These are phyloP conservation scores for Thymelicus sylvestris DNA, from an alignment of 2,888 invertebrate genomes.

Conservation along the genomic window DNA sequence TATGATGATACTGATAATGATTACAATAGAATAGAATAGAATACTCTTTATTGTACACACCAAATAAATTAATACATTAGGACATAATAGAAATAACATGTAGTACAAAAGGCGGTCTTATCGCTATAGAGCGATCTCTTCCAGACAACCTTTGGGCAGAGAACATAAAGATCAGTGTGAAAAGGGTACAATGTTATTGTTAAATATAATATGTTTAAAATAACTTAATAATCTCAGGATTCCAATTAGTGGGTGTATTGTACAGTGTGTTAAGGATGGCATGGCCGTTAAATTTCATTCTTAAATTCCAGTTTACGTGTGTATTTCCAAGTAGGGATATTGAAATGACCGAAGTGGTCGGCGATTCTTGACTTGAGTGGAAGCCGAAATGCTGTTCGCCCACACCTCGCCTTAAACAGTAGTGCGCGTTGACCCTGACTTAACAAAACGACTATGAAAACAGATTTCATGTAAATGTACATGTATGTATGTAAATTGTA, in stretches of 20 bases:
- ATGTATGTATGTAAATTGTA: not conserved
- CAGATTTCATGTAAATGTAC: not conserved
- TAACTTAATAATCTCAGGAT: not conserved
- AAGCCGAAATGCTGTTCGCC: slow-evolving; percentile 74
- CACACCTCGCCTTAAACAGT: slow-evolving; percentile 66
- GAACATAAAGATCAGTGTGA: too few species aligned
- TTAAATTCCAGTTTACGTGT: slow-evolving; percentile 34
- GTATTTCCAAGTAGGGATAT: slow-evolving; percentile 64
- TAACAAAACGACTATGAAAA: slow-evolving; percentile 48
- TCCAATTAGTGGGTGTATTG: slow-evolving; percentile 18
- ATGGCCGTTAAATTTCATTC: slow-evolving; percentile 32
- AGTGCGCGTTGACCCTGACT: slow-evolving; percentile 60
- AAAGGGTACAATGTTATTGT: too few species aligned
- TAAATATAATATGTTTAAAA: too few species aligned
- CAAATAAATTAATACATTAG: too few species aligned
- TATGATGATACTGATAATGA: too few species aligned
- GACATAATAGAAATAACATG: too few species aligned
- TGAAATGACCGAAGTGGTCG: slow-evolving; percentile 64
- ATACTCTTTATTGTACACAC: too few species aligned
- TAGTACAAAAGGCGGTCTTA: too few species aligned
- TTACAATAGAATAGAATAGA: too few species aligned
- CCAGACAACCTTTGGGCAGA: too few species aligned
- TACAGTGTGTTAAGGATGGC: not conserved
- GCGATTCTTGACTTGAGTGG: slow-evolving; percentile 58
- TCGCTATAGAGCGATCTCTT: too few species aligned